phyloP scores from a whole-genome alignment of 2,888 invertebrate genomes.

The Globia sparganii region DNA sequence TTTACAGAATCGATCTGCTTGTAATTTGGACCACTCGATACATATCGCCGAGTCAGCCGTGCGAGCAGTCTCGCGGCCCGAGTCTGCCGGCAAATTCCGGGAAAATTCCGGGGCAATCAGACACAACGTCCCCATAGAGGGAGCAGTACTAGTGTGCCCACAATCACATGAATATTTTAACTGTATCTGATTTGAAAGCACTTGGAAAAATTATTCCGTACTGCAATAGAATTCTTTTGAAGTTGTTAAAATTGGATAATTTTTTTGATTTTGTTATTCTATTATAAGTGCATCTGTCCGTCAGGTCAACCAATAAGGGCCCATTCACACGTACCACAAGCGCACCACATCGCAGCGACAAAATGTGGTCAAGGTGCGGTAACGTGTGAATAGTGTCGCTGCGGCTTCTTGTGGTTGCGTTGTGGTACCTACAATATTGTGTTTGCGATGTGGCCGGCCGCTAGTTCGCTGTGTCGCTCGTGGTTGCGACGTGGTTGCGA shows the following conservation, averaged over 20 bases:
- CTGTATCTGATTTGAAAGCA: constrained; percentile 41
- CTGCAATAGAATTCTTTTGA: constrained; percentile 20
- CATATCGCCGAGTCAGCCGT: constrained; percentile 69
- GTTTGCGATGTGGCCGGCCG: too few relatives aligned
- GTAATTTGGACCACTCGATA: constrained; percentile 37
- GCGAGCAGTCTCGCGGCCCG: constrained; percentile 71
- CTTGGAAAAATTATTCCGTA: constrained; percentile 38
- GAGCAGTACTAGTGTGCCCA: constrained; percentile 68
- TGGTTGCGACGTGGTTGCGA: too few relatives aligned
- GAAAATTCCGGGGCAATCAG: constrained; percentile 78
- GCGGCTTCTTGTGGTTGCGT: too few relatives aligned
- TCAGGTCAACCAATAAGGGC: not conserved
- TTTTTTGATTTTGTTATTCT: constrained; percentile 6
- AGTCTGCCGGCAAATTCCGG: constrained; percentile 71
- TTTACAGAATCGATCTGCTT: not conserved
- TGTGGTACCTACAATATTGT: too few relatives aligned
- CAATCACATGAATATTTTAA: constrained; percentile 56
- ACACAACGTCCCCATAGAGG: constrained; percentile 67
- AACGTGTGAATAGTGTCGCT: too few relatives aligned
- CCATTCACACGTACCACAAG: too few relatives aligned
- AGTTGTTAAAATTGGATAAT: not conserved
- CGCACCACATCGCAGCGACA: too few relatives aligned
- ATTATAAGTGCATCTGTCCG: not conserved
- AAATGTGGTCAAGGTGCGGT: too few relatives aligned
- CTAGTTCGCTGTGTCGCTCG: too few relatives aligned